These are phyloP conservation scores for Xenopus tropicalis DNA, from an alignment of 2,113 vertebrate genomes.

Conservation along the genomic window DNA sequence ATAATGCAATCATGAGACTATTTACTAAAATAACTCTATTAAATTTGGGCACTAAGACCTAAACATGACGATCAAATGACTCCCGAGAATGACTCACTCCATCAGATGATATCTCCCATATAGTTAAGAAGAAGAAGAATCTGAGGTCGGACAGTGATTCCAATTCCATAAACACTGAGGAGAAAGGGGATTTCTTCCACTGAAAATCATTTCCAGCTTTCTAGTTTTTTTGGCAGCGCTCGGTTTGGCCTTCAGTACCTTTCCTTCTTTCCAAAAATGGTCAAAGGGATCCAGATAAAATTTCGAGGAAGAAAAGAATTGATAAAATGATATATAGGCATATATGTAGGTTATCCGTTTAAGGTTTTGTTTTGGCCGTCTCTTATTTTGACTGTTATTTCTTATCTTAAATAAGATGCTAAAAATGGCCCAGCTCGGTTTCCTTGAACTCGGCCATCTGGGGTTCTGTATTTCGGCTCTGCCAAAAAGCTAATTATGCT, in stretches of 20 bases:
- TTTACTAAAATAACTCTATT: too few species aligned
- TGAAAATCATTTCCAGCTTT: constrained; percentile 6
- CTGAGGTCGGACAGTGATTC: background rate
- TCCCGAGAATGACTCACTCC: too few species aligned
- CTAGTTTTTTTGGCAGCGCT: background rate
- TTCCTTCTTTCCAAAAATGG: constrained; percentile 12
- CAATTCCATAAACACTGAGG: background rate
- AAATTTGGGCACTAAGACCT: too few species aligned
- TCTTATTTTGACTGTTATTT: background rate
- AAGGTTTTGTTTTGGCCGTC: background rate
- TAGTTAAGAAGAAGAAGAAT: background rate
- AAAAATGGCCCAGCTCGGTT: background rate
- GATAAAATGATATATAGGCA: background rate
- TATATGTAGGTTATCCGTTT: background rate
- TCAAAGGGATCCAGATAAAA: background rate
- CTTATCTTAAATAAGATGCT: background rate
- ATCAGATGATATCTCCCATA: background rate
- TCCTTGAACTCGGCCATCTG: constrained; percentile 32
- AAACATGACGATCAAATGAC: too few species aligned
- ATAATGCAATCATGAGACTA: too few species aligned
- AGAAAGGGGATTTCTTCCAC: constrained; percentile 1
- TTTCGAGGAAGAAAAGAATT: background rate
- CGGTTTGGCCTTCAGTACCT: background rate
- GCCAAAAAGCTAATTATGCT: constrained; percentile 41
- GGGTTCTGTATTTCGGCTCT: constrained; percentile 18